These are phyloP conservation scores for Enteromius anoplus DNA, from an alignment of 2,797 vertebrate species.

Conservation along the genomic window DNA sequence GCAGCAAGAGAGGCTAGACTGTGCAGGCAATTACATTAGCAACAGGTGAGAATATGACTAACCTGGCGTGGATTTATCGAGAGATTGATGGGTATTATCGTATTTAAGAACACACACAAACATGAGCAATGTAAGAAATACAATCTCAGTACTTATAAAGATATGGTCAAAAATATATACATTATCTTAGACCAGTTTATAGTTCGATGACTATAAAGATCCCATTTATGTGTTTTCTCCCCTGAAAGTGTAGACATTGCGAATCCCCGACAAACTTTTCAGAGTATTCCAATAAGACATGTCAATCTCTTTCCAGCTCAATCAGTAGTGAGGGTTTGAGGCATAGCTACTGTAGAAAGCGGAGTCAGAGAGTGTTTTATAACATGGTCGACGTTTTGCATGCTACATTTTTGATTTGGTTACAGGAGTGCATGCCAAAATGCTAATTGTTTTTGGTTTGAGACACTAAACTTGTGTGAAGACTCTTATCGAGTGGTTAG, in stretches of 20 bases:
- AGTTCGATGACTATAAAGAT: background rate
- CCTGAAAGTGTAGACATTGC: background rate
- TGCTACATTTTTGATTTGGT: background rate
- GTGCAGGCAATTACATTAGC: slow-evolving; percentile 28
- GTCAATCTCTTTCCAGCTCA: background rate
- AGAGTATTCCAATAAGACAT: background rate
- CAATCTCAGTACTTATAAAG: background rate
- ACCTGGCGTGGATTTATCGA: background rate
- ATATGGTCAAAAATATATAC: background rate
- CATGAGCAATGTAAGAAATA: background rate
- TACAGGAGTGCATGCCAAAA: background rate
- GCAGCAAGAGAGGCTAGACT: background rate
- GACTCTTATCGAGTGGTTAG: background rate
- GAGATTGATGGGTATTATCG: background rate
- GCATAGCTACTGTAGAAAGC: background rate
- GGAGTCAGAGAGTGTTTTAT: background rate
- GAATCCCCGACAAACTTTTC: background rate
- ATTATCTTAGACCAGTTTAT: background rate
- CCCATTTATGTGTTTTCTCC: background rate
- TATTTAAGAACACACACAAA: background rate
- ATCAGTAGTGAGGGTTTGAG: background rate
- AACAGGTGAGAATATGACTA: slow-evolving; percentile 6
- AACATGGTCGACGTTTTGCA: background rate
- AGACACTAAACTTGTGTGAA: background rate
- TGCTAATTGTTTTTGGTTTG: background rate